Evolutionary conservation across 1,140 invertebrate genomes (phyloP).

Genomic region (Brachionus rotundiformis): DNA sequence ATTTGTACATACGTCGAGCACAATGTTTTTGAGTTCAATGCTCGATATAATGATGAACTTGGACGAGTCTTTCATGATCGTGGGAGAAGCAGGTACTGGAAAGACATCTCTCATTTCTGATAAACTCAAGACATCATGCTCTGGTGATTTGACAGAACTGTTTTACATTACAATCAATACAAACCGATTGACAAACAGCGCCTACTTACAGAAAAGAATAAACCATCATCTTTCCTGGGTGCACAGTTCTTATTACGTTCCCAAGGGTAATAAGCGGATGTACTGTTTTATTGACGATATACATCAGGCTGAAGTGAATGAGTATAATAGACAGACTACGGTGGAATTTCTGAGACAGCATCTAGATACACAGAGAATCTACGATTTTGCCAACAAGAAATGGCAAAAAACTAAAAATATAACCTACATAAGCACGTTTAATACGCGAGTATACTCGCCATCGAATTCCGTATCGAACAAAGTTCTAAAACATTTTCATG

Average conservation of each 20-base stretch:
- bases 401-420: conserved; percentile 64
- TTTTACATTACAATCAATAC: conserved; percentile 60
- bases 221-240: conserved; percentile 63
- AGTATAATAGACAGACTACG: conserved; percentile 57
- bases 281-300: conserved; percentile 63
- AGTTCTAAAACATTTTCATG: conserved; percentile 62
- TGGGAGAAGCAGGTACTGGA: conserved; percentile 63
- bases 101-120: conserved; percentile 63
- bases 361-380: conserved; percentile 63
- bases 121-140: conserved; percentile 61
- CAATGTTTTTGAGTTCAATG: conserved; percentile 56
- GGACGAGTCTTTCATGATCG: conserved; percentile 60
- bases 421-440: conserved; percentile 61
- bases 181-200: conserved; percentile 57
- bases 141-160: conserved; percentile 63
- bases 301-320: conserved; percentile 59
- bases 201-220: conserved; percentile 58
- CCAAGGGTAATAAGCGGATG: conserved; percentile 63
- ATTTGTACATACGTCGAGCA: conserved; percentile 62
- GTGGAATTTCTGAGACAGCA: conserved; percentile 62
- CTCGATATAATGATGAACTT: conserved; percentile 60
- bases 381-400: conserved; percentile 57
- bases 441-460: conserved; percentile 58
- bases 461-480: conserved; percentile 57
- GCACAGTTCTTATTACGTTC: conserved; percentile 62